These are phyloP conservation scores for Seira ritae DNA, from an alignment of 2,888 invertebrate species.

Conservation along the genomic window DNA sequence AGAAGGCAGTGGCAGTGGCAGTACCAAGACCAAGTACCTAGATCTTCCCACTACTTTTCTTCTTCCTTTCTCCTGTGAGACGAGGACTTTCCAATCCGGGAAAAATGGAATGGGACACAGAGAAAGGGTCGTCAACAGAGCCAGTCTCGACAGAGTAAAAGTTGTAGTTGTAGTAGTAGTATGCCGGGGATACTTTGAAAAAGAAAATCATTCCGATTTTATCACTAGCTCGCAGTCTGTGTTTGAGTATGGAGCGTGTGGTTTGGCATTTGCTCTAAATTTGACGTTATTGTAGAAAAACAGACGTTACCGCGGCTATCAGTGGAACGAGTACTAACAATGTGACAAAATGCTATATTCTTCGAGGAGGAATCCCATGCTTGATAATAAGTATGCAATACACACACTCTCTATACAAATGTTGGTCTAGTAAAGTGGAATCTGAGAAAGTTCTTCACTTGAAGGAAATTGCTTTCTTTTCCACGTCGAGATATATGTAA, in stretches of 20 bases:
- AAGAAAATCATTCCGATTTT: slow-evolving; percentile 2
- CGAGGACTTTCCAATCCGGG: not conserved
- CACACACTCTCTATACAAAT: slow-evolving; percentile 28
- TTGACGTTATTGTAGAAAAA: not conserved
- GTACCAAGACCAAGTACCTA: slow-evolving; percentile 7
- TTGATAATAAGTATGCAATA: slow-evolving; percentile 49
- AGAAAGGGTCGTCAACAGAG: slow-evolving; percentile 17
- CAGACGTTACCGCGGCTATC: not conserved
- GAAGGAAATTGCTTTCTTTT: not conserved
- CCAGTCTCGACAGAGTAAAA: not conserved
- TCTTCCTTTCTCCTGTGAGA: not conserved
- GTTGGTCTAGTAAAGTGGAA: not conserved
- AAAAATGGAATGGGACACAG: slow-evolving; percentile 14
- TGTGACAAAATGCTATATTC: not conserved
- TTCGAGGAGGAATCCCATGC: not conserved
- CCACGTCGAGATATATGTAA: no score
- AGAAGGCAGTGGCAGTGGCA: slow-evolving; percentile 24
- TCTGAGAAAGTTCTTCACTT: not conserved
- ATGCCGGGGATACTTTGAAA: no score
- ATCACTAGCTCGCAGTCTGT: not conserved
- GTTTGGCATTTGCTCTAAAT: not conserved
- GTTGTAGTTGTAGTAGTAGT: no score
- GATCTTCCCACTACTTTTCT: slow-evolving; percentile 22
- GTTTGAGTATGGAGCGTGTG: not conserved
- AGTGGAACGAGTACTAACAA: not conserved